Evolutionary conservation across 2,113 vertebrate species (phyloP), one percentile per base, ranked within the genome.

Genomic region (Bungarus multicinctus): DNA sequence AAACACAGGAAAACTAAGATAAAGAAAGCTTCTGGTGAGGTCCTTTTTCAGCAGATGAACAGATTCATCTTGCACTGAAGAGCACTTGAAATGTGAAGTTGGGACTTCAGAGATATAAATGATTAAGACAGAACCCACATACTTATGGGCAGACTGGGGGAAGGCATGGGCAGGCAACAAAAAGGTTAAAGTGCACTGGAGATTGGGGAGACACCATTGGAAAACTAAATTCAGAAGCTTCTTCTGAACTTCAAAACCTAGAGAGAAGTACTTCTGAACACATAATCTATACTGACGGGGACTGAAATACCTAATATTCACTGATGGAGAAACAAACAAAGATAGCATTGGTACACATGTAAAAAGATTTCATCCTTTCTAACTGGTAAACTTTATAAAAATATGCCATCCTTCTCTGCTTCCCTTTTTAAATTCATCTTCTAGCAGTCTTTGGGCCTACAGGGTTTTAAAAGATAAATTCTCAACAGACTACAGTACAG

Each of bases 1-100:
- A 98, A 98, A 98, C 97, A 98, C 96, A 98, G 98, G 98, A 98
- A 98, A 97, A 60, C 9, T 43, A 58, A 69, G 50, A 39, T 30
- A 98, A 98, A 98, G 98, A 22, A 55, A 97, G 39, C 43, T 11
- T 30, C 96, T 96, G 97, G 96, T 96, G 96, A 95, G 94, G 90
- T 52, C 95, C 50, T 58, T 93, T 95, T 95, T 95, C 95, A 94
- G 95, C 87, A 95, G 96, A 95, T 92, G 14, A 95, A 93, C 94
- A 0, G 94, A 91, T 58, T n/a, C 23, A 91, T 86, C 1, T 81
- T 55, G 43, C 93, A 95, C 94, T 0, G 87, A 94, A 96, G 96
- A 97, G 96, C 96, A 97, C 92, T 93, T 93, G 96, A 96, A 93
- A 96, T 91, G 95, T 96, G 96, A 93, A 53, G 96, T 94, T 95